Evolutionary conservation across 2,113 vertebrate species (phyloP).

Genomic region (Oceanites oceanicus): DNA sequence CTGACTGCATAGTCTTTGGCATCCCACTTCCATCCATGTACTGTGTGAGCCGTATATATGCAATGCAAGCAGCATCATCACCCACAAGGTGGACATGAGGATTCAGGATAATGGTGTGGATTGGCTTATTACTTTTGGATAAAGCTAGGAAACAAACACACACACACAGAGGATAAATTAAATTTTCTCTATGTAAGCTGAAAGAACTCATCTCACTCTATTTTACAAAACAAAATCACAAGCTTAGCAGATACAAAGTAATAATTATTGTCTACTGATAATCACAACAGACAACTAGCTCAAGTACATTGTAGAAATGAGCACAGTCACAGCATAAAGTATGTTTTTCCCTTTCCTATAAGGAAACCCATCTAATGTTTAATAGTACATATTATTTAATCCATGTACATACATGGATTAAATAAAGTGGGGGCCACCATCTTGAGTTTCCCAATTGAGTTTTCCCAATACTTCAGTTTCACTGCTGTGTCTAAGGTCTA

Average conservation of each 20-base stretch:
- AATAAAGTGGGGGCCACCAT: neutral
- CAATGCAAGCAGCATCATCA: conserved; percentile 94
- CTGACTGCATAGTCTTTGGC: conserved; percentile 96
- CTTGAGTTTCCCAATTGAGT: neutral
- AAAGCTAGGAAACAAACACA: conserved; percentile 77
- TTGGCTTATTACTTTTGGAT: conserved; percentile 87
- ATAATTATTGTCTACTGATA: neutral
- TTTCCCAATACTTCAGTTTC: neutral
- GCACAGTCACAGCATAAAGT: neutral
- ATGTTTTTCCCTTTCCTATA: neutral
- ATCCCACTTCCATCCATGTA: conserved; percentile 86
- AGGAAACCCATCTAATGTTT: neutral
- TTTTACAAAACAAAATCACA: neutral
- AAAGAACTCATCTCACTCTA: neutral
- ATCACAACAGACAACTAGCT: neutral
- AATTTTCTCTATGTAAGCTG: neutral
- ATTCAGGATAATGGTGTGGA: conserved; percentile 96
- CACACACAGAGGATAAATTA: neutral
- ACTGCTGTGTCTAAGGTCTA: neutral
- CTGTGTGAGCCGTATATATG: conserved; percentile 93
- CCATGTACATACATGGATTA: accelerated
- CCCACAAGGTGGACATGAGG: conserved; percentile 96
- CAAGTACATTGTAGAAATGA: neutral
- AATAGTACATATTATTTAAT: neutral
- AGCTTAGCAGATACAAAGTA: neutral